These are phyloP conservation scores for Chaetoderma sp. DNA, from an alignment of 2,888 invertebrate genomes.

Conservation along the genomic window DNA sequence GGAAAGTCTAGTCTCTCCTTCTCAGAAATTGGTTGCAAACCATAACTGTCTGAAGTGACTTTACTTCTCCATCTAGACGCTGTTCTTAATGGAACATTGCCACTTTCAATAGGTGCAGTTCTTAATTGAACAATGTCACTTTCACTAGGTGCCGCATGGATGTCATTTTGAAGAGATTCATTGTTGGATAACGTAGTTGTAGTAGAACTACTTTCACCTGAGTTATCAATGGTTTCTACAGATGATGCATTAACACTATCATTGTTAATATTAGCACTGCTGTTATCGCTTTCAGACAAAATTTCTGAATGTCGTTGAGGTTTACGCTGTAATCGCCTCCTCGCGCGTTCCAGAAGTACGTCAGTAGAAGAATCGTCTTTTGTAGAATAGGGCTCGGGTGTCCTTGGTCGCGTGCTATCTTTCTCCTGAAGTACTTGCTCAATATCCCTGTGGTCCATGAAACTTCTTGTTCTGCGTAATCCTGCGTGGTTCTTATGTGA, in stretches of 20 bases:
- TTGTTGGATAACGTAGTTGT: not conserved
- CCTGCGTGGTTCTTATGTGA: not conserved
- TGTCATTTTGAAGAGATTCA: not conserved
- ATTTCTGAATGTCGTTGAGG: not conserved
- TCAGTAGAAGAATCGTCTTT: conserved; percentile 1
- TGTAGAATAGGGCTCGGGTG: not conserved
- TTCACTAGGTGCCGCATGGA: not conserved
- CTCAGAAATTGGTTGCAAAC: conserved; percentile 53
- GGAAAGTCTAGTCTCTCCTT: conserved; percentile 39
- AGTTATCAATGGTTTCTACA: too few relatives aligned
- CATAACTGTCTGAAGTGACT: conserved; percentile 29
- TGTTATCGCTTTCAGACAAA: not conserved
- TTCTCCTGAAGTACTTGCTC: not conserved
- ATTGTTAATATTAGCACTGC: too few relatives aligned
- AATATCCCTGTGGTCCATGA: conserved; percentile 11
- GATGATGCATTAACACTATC: too few relatives aligned
- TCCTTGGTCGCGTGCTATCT: not conserved
- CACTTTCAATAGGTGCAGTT: not conserved
- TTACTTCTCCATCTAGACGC: conserved; percentile 44
- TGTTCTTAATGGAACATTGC: not conserved
- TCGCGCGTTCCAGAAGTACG: not conserved
- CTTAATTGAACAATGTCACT: too few relatives aligned
- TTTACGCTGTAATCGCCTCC: not conserved
- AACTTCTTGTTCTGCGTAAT: not conserved
- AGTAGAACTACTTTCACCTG: not conserved